These are phyloP conservation scores for Eurytoma adleriae DNA, from an alignment of 2,888 invertebrate genomes.

Conservation along the genomic window DNA sequence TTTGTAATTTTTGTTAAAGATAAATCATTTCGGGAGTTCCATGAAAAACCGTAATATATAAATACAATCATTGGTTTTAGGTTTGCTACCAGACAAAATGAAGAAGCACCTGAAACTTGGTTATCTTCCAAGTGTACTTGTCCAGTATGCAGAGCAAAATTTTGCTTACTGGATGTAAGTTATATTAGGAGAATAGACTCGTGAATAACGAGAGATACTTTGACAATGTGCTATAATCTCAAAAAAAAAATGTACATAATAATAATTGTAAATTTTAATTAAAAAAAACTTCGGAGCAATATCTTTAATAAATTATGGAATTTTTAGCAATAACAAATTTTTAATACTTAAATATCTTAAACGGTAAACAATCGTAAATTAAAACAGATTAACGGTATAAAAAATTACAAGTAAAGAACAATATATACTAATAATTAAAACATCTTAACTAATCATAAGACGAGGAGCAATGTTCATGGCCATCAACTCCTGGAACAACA, in stretches of 20 bases:
- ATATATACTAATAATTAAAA: too few relatives aligned
- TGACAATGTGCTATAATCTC: slow-evolving; percentile 16
- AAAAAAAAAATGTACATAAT: slow-evolving; percentile 46
- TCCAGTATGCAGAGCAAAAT: slow-evolving; percentile 90
- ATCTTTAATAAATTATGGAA: slow-evolving; percentile 43
- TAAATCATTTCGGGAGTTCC: slow-evolving; percentile 10
- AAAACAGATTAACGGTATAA: not conserved
- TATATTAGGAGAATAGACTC: slow-evolving; percentile 58
- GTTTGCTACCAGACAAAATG: slow-evolving; percentile 90
- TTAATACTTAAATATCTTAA: not conserved
- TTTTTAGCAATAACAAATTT: slow-evolving; percentile 14
- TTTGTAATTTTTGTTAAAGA: slow-evolving; percentile 61
- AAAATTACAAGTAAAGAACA: too few relatives aligned
- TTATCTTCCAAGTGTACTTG: slow-evolving; percentile 89
- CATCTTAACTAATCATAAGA: slow-evolving; percentile 83
- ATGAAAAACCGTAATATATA: slow-evolving; percentile 33
- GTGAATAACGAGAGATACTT: slow-evolving; percentile 11
- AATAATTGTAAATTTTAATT: slow-evolving; percentile 38
- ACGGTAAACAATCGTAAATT: not conserved
- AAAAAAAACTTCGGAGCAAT: slow-evolving; percentile 1
- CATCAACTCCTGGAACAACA: slow-evolving; percentile 99
- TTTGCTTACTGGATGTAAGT: slow-evolving; percentile 90
- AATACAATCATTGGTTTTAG: slow-evolving; percentile 68
- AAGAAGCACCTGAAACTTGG: slow-evolving; percentile 85
- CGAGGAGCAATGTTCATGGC: slow-evolving; percentile 99